A percentile compares a stretch with the other conserved stretches of the same genome.
These are phyloP conservation scores for Acropternis orthonyx DNA, from an alignment of 2,797 vertebrate genomes.

Conservation along the genomic window DNA sequence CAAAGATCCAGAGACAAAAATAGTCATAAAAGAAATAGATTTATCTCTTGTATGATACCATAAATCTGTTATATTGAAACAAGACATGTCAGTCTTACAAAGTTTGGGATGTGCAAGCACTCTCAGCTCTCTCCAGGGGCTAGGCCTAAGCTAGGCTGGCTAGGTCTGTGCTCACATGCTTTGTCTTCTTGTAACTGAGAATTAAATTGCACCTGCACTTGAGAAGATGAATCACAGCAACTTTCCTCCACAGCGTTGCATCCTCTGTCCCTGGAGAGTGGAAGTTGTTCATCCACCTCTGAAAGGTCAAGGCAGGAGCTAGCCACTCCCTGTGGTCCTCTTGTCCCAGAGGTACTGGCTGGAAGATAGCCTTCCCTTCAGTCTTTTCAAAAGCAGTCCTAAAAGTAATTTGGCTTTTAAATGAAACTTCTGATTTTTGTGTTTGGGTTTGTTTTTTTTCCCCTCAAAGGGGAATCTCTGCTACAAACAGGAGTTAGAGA, in stretches of 20 bases:
- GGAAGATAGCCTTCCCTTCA: not conserved
- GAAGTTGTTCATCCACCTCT: not conserved
- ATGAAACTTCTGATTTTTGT: not conserved
- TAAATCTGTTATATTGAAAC: not conserved
- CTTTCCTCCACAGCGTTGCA: not conserved
- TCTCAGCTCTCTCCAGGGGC: not conserved
- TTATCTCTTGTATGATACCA: not conserved
- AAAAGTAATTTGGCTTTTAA: not conserved
- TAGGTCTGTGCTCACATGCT: not conserved
- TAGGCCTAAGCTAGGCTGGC: not conserved
- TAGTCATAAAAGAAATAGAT: not conserved
- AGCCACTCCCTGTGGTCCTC: not conserved
- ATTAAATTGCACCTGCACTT: not conserved
- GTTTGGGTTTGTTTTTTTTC: not conserved
- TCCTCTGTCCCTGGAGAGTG: not conserved
- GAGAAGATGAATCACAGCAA: not conserved
- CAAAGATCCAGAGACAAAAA: not conserved
- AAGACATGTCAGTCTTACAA: not conserved
- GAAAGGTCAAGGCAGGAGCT: not conserved
- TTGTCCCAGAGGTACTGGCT: not conserved
- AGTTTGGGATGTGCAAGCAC: not conserved
- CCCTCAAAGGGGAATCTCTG: not conserved
- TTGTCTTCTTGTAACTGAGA: not conserved
- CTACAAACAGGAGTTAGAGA: not conserved
- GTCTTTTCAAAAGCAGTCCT: not conserved